A percentile compares a stretch with the other conserved stretches of the same genome.
phyloP scores from a whole-genome alignment of 2,888 invertebrate genomes.

The Barypeithes pellucidus region DNA sequence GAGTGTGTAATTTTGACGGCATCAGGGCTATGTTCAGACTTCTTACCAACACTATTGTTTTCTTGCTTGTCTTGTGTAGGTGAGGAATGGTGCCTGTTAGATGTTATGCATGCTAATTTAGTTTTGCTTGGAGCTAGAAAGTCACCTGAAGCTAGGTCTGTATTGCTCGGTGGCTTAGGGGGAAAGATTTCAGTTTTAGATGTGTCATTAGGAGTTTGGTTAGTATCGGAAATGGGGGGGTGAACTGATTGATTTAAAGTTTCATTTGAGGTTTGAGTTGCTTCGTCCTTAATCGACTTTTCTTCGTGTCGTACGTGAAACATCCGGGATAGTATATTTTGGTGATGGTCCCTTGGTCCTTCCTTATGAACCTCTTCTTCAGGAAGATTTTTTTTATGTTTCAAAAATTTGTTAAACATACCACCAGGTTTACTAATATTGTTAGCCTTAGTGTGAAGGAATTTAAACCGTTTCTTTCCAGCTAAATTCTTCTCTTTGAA shows the following conservation, averaged over 20 bases:
- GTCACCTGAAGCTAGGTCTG: conserved; percentile 66
- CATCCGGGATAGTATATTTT: conserved; percentile 56
- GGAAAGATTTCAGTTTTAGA: conserved; percentile 53
- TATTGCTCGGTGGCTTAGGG: conserved; percentile 62
- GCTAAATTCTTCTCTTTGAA: conserved; percentile 48
- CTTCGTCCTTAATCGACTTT: conserved; percentile 48
- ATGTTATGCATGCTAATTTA: conserved; percentile 70
- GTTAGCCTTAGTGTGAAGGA: conserved; percentile 54
- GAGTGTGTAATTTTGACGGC: conserved; percentile 43
- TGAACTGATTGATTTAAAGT: conserved; percentile 32
- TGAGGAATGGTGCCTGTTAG: conserved; percentile 66
- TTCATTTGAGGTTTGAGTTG: conserved; percentile 50
- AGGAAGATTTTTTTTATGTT: conserved; percentile 22
- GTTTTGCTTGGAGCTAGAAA: conserved; percentile 61
- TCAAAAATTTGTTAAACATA: conserved; percentile 41
- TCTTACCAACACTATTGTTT: conserved; percentile 68
- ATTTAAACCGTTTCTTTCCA: conserved; percentile 55
- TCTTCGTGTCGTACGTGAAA: conserved; percentile 55
- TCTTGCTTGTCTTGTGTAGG: conserved; percentile 62
- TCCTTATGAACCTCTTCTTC: conserved; percentile 37
- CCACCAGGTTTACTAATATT: conserved; percentile 36
- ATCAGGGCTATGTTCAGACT: conserved; percentile 69
- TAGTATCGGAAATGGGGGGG: neutral
- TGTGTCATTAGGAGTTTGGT: conserved; percentile 54
- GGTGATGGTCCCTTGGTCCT: conserved; percentile 50